A percentile compares a stretch with the other conserved stretches of the same genome.
These are phyloP conservation scores for Spea hammondii DNA, from an alignment of 2,797 vertebrate genomes.

Conservation along the genomic window DNA sequence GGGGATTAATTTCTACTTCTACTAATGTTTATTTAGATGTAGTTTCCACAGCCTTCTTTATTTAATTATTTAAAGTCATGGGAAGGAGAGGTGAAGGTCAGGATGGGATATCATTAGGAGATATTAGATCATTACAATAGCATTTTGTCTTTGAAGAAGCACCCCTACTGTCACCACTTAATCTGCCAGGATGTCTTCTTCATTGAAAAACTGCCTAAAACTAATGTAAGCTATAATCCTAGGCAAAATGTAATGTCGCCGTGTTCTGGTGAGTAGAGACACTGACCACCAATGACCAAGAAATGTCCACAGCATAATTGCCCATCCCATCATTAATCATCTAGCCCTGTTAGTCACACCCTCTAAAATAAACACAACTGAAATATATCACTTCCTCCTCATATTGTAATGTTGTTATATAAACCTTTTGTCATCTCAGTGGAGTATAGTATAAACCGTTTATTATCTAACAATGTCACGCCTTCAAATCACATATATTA, in stretches of 20 bases:
- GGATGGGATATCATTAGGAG: conserved; percentile 31
- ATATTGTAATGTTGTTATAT: background rate
- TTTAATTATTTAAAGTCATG: conserved; percentile 48
- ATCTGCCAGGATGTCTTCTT: background rate
- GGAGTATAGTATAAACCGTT: no score
- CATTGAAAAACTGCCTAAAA: background rate
- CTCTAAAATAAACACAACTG: background rate
- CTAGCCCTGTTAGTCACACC: background rate
- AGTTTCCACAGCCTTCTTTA: conserved; percentile 47
- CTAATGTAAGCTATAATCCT: background rate
- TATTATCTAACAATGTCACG: no score
- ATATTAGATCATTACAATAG: conserved; percentile 38
- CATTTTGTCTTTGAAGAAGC: conserved; percentile 30
- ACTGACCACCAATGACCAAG: background rate
- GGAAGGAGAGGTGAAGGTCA: conserved; percentile 43
- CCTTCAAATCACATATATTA: no score
- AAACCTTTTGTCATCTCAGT: background rate
- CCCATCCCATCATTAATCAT: background rate
- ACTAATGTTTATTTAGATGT: conserved; percentile 53
- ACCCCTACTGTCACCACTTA: background rate
- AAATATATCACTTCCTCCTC: background rate
- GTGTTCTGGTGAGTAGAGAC: background rate
- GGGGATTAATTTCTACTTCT: conserved; percentile 51
- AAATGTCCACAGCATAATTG: background rate
- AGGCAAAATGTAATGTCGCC: background rate